Evolutionary conservation across 2,797 vertebrate species (phyloP).

Genomic region (Hydrophis major): DNA sequence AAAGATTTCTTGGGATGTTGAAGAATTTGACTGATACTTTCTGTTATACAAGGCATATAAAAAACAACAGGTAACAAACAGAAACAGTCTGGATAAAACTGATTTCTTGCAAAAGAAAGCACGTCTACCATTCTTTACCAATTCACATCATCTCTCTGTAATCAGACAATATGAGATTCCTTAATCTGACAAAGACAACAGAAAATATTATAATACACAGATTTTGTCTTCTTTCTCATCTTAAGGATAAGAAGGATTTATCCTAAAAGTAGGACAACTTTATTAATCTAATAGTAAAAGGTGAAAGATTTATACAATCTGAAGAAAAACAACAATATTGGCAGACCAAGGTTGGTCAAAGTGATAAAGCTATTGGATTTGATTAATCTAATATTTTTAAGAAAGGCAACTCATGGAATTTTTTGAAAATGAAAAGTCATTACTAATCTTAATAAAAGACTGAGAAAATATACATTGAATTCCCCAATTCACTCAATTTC

Average conservation of each 20-base stretch:
- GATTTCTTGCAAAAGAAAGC: not conserved
- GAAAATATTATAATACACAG: not conserved
- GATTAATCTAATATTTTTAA: not conserved
- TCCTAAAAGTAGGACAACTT: not conserved
- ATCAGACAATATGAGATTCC: not conserved
- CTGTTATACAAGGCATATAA: not conserved
- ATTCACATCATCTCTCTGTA: conserved; percentile 8
- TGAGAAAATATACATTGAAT: not conserved
- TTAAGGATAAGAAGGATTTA: not conserved
- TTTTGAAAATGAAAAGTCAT: conserved; percentile 3
- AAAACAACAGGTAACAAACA: not conserved
- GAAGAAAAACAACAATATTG: not conserved
- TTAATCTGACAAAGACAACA: not conserved
- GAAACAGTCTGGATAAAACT: not conserved
- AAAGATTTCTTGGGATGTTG: not conserved
- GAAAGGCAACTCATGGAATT: not conserved
- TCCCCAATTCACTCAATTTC: not conserved
- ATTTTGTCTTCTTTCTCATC: not conserved
- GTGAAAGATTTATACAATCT: not conserved
- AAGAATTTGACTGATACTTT: not conserved
- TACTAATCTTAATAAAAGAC: not conserved
- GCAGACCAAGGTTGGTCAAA: not conserved
- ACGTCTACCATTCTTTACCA: not conserved
- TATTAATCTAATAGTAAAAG: not conserved
- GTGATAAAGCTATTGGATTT: not conserved